Base-by-base conservation (phyloP, 2,888 invertebrate genomes). In the Erebia ligea region DNA sequence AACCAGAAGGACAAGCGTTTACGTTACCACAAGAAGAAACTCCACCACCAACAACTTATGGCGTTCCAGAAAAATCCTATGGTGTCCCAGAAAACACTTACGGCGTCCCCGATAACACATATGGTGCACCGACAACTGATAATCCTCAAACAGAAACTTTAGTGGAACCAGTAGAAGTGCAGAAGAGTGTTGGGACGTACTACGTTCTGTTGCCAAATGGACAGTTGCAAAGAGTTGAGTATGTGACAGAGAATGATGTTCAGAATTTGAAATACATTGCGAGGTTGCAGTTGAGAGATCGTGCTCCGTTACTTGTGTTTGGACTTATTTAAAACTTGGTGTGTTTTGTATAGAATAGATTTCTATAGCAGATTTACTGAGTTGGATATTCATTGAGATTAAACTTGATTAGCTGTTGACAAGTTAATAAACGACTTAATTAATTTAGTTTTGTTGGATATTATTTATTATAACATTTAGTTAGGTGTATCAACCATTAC, bases 131-230 rank as follows among this genome's bases (percentile, higher is more conserved):
- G 0, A 84, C 86, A 0, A 90, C 91, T 6, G 90, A 90, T 17
- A 89, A 86, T 61, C 89, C 90, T 72, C 82, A 87, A 72, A 84
- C 86, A 0, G 91, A 92, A 73, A 86, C 76, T 48, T 42, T 92
- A 9, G 89, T 88, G 67, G 84, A 91, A 52, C 85, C 90, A 10
- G 86, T 92, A 1, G 91, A 94, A 58, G 87, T 91, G 0, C 86
- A 87, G 75, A 88, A 88, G 78, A 95, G 95, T 57, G 86, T 88
- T 42, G 95, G 95, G 5, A 90, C 94, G 15, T 96, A 96, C 83
- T 96, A 94, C 81, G 90, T 96, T 5, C 91, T 95, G 54, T 90
- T 96, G 75, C 95, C 95, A 0, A 94, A 94, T 75, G 95, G 96
- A 6, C 90, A 94, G 73, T 85, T 96, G 48, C 96, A 96, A 80